Evolutionary conservation across 2,797 vertebrate species (phyloP), one percentile per base, ranked within the genome.

Genomic region (Allobates femoralis): DNA sequence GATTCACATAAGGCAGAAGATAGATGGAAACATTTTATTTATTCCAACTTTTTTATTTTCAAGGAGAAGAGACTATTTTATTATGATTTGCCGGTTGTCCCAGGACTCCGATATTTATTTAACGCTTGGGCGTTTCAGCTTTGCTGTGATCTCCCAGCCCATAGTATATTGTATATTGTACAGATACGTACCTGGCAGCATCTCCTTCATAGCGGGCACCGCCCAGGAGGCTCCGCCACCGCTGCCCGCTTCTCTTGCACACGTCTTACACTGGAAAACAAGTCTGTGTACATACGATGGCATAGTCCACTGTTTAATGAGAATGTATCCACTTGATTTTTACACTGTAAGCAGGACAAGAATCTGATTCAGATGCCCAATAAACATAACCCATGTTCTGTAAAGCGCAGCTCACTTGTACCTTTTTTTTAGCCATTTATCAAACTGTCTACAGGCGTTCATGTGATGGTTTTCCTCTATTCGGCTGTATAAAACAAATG

Each of bases 211-310:
- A 66, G 23, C 19, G 14, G 50, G 46, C 64, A 34, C 64, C 7
- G 16, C 55, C 15, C 86, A 10, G 58, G 50, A 86, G 51, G 34
- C 75, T 26, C 46, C 30, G 18, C 37, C 14, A 69, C 67, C 41
- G 50, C 74, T 71, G 79, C 23, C 69, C 55, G 41, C 41, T 60
- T 85, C 46, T 84, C 62, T 51, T 83, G 62, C 78, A 85, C 69
- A 83, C 5, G 82, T 85, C 87, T 85, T 85, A 88, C 87, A 88
- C 87, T 88, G 87, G 87, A 88, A 66, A 28, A 69, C 26, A 64
- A 51, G 51, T 67, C 46, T 81, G 32, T 85, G 60, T 88, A 85
- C 30, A 66, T 50, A 50, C 30, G 18, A 56, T 50, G 32, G 58
- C 77, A n/a, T 69, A 37, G n/a, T 67, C 67, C 26, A 51, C 77